Percentiles rank a stretch among this genome's conserved stretches.
Conservation (phyloP, 2,888 invertebrate species). For the Drymonia ruficornis region DNA sequence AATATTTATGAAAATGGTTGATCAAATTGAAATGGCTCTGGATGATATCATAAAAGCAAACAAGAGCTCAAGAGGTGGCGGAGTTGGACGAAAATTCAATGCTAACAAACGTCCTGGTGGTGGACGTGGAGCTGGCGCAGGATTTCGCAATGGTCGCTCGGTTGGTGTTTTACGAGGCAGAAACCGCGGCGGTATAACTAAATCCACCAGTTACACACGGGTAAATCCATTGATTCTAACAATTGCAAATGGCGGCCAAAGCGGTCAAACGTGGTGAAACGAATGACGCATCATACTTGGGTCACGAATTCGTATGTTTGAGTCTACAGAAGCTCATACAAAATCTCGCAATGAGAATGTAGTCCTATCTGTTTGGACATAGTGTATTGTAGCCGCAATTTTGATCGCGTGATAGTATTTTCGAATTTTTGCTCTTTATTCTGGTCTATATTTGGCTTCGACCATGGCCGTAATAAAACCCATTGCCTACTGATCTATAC, state of each 20-base stretch:
- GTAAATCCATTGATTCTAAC: slow-evolving; percentile 82
- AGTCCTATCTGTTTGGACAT: slow-evolving; percentile 31
- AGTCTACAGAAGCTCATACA: slow-evolving; percentile 18
- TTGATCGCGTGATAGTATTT: slow-evolving; percentile 13
- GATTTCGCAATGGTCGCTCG: slow-evolving; percentile 81
- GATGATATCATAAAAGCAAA: slow-evolving; percentile 98
- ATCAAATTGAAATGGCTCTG: slow-evolving; percentile 98
- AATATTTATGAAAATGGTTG: slow-evolving; percentile 87
- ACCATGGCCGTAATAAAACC: slow-evolving; percentile 12
- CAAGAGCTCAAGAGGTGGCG: slow-evolving; percentile 87
- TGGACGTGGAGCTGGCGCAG: slow-evolving; percentile 70
- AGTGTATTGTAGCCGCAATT: slow-evolving; percentile 27
- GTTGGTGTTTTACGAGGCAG: slow-evolving; percentile 88
- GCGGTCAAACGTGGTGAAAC: slow-evolving; percentile 72
- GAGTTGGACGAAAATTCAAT: slow-evolving; percentile 80
- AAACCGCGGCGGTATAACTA: slow-evolving; percentile 88
- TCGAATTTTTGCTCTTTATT: slow-evolving; percentile 25
- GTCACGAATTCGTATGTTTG: slow-evolving; percentile 8
- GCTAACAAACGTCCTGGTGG: slow-evolving; percentile 70
- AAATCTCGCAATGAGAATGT: slow-evolving; percentile 23
- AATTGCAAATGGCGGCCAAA: slow-evolving; percentile 80
- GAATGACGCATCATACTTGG: slow-evolving; percentile 63
- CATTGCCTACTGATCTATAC: slow-evolving; percentile 9
- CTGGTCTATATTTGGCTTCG: slow-evolving; percentile 29
- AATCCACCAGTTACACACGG: slow-evolving; percentile 87